A percentile compares a stretch with the other conserved stretches of the same genome.
These are phyloP conservation scores for Phalera bucephala DNA, from an alignment of 2,888 invertebrate species.

Conservation along the genomic window DNA sequence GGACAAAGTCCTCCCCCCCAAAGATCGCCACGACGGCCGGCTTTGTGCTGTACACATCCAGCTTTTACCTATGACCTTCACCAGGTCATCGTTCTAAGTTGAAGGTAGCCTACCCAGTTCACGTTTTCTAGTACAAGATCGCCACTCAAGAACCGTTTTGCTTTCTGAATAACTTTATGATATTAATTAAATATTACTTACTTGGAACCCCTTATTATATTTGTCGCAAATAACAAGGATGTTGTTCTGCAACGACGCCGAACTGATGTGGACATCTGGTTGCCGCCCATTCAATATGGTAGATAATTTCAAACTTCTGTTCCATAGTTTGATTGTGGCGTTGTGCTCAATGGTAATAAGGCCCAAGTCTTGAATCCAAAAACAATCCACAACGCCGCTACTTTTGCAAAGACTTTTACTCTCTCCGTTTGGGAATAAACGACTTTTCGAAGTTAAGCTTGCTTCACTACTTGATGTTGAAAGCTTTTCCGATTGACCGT, in stretches of 20 bases:
- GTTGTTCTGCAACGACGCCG: conserved; percentile 60
- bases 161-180: too few species aligned
- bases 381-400: conserved; percentile 60
- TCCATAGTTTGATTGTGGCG: conserved; percentile 69
- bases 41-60: too few species aligned
- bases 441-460: conserved; percentile 52
- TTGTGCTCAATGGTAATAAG: conserved; percentile 67
- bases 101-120: too few species aligned
- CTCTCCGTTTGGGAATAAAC: conserved; percentile 52
- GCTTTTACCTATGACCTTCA: too few species aligned
- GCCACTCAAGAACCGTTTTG: too few species aligned
- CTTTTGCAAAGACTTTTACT: conserved; percentile 47
- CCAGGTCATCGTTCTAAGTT: too few species aligned
- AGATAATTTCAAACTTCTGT: conserved; percentile 45
- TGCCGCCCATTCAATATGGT: conserved; percentile 62
- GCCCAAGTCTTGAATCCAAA: conserved; percentile 53
- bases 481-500: conserved; percentile 43
- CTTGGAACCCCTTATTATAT: conserved; percentile 63
- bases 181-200: too few species aligned
- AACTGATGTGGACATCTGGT: conserved; percentile 50
- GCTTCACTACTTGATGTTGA: conserved; percentile 59
- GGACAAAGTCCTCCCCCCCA: too few species aligned
- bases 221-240: conserved; percentile 67
- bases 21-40: too few species aligned
- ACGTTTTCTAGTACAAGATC: too few species aligned